Conservation (phyloP, 2,797 vertebrate genomes). For the Intellagama lesueurii region DNA sequence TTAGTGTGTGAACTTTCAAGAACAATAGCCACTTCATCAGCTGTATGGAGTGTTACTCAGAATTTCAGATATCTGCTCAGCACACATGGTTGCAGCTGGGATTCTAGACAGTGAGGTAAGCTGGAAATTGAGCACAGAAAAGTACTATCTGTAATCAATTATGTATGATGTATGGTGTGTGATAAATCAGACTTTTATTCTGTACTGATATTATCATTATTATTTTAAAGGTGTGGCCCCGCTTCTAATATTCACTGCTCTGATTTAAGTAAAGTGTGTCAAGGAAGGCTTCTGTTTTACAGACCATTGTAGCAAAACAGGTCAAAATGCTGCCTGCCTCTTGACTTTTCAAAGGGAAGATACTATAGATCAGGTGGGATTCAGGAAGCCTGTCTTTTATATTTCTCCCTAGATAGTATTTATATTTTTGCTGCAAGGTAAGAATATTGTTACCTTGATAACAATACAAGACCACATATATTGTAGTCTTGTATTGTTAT, state of each 20-base stretch:
- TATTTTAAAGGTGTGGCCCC: too few relatives aligned
- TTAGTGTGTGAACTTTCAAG: neutral
- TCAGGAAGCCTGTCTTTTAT: neutral
- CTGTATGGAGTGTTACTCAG: neutral
- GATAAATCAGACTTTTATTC: neutral
- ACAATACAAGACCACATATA: too few relatives aligned
- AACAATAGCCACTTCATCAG: neutral
- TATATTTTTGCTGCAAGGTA: neutral
- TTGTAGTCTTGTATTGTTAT: too few relatives aligned
- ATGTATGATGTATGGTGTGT: neutral
- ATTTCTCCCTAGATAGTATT: neutral
- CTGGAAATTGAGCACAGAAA: neutral
- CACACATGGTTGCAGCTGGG: neutral
- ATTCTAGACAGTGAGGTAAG: neutral
- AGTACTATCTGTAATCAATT: neutral
- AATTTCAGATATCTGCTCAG: neutral
- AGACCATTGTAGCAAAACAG: neutral
- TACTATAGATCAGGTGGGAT: neutral
- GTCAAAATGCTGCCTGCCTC: neutral
- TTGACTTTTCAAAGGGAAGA: neutral
- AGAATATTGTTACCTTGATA: neutral
- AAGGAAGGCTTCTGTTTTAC: too few relatives aligned
- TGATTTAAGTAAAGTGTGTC: neutral
- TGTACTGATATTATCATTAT: neutral
- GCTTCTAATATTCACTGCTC: neutral